phyloP scores from a whole-genome alignment of 2,888 invertebrate genomes.

The Trissoscelio sp. region DNA sequence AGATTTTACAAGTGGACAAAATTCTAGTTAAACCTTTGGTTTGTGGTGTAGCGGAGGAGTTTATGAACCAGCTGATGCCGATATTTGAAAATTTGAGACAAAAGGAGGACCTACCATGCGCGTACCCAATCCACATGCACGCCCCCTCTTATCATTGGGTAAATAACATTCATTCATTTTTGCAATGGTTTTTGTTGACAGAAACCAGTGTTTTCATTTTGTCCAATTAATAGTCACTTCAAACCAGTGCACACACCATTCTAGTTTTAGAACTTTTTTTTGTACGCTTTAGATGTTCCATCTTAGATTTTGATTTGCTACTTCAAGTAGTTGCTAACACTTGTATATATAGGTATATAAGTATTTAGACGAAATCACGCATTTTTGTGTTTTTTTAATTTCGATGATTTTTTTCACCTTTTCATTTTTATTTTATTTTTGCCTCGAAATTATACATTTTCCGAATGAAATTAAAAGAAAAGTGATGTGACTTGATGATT shows the following conservation, averaged over 20 bases:
- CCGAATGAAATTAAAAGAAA: no score
- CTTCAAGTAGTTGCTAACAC: no score
- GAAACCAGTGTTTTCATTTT: conserved; percentile 58
- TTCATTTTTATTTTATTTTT: no score
- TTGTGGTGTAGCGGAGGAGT: conserved; percentile 92
- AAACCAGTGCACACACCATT: background rate
- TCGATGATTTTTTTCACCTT: no score
- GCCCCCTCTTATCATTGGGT: conserved; percentile 91
- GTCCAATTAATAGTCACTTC: conserved; percentile 12
- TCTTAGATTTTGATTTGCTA: background rate
- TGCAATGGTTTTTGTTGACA: conserved; percentile 76
- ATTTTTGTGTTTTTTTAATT: no score
- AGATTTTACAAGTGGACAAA: background rate
- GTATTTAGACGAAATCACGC: no score
- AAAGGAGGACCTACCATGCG: conserved; percentile 95
- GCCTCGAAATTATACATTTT: no score
- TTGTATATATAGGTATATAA: no score
- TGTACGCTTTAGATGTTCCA: background rate
- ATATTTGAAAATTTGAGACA: conserved; percentile 97
- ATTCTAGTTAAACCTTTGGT: conserved; percentile 70
- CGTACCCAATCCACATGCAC: conserved; percentile 94
- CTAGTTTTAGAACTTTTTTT: background rate
- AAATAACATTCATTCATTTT: conserved; percentile 83
- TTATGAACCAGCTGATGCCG: conserved; percentile 97
- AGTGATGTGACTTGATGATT: no score